phyloP scores from a whole-genome alignment of 2,113 vertebrate species.

The Corvus moneduloides region DNA sequence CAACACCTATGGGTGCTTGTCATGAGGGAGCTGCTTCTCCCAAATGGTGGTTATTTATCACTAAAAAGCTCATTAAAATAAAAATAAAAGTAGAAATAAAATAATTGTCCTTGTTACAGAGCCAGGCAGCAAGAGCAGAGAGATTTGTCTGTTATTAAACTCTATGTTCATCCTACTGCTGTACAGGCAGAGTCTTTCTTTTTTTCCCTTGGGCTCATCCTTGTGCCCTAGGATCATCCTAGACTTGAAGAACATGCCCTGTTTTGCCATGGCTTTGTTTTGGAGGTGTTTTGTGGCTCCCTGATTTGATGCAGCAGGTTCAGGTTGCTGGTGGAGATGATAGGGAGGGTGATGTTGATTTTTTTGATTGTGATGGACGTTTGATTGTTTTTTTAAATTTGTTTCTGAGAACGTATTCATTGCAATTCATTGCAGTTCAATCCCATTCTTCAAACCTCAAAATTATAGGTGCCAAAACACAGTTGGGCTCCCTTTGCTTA shows the following conservation, averaged over 20 bases:
- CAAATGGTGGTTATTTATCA: not conserved
- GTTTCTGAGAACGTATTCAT: not conserved
- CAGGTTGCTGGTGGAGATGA: not conserved
- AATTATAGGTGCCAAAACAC: not conserved
- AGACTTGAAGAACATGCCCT: not conserved
- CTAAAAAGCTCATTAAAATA: not conserved
- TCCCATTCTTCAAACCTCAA: not conserved
- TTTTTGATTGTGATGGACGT: not conserved
- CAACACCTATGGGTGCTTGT: accelerated
- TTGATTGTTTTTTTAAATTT: not conserved
- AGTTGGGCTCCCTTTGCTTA: not conserved
- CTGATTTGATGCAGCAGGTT: not conserved
- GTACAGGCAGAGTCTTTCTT: not conserved
- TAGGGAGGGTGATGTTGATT: not conserved
- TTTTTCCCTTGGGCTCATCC: not conserved
- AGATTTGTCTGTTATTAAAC: not conserved
- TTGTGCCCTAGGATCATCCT: not conserved
- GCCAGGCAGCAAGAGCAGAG: not conserved
- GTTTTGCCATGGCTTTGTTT: not conserved
- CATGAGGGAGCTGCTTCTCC: not conserved
- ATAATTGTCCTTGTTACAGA: not conserved
- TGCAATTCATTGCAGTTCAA: not conserved
- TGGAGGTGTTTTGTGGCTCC: not conserved
- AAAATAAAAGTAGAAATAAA: not conserved
- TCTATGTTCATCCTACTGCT: not conserved